Evolutionary conservation across 2,113 vertebrate species (phyloP).

Genomic region (Ailuropoda melanoleuca): DNA sequence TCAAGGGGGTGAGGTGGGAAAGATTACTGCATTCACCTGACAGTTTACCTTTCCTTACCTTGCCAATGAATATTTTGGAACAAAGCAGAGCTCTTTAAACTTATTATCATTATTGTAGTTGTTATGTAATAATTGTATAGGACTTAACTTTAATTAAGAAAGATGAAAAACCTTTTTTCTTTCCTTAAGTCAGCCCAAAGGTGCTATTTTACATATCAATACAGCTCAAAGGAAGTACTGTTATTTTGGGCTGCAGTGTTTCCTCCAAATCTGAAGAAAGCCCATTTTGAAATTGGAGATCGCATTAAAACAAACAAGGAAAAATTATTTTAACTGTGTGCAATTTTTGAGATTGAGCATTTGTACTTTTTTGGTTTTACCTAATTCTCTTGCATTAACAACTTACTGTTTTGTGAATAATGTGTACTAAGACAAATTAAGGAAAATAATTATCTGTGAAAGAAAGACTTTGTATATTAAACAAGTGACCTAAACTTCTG

Average conservation of each 20-base stretch:
- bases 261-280: slow-evolving; percentile 66
- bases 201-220: slow-evolving; percentile 82
- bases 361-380: slow-evolving; percentile 83
- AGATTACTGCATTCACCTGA: neutral
- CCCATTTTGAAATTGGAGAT: slow-evolving; percentile 68
- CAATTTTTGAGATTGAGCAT: slow-evolving; percentile 78
- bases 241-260: slow-evolving; percentile 70
- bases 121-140: neutral
- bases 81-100: slow-evolving; percentile 47
- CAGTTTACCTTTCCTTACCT: slow-evolving; percentile 1
- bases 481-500: slow-evolving; percentile 77
- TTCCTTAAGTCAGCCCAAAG: slow-evolving; percentile 67
- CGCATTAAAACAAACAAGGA: slow-evolving; percentile 68
- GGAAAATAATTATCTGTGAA: slow-evolving; percentile 84
- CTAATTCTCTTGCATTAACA: slow-evolving; percentile 84
- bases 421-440: slow-evolving; percentile 81
- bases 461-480: slow-evolving; percentile 87
- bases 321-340: slow-evolving; percentile 81
- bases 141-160: slow-evolving; percentile 54
- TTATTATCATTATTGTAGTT: slow-evolving; percentile 38
- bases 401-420: slow-evolving; percentile 83
- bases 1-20: neutral
- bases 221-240: slow-evolving; percentile 64
- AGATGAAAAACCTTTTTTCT: slow-evolving; percentile 58
- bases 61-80: neutral